These are phyloP conservation scores for Siniperca knerii DNA, from an alignment of 2,113 vertebrate genomes.

Conservation along the genomic window DNA sequence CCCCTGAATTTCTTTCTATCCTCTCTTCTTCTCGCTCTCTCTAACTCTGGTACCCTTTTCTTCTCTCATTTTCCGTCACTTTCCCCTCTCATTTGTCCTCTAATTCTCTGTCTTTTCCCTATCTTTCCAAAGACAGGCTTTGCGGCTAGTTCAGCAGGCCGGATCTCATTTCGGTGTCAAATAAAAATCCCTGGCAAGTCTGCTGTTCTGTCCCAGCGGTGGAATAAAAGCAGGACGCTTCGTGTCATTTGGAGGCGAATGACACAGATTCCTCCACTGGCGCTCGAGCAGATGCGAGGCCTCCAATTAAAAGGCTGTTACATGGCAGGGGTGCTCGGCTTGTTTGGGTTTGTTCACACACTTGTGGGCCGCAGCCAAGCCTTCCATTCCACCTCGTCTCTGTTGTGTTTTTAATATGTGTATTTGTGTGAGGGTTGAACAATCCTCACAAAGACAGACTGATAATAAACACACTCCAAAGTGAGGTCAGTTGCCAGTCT, in stretches of 20 bases:
- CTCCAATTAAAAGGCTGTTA: slow-evolving; percentile 72
- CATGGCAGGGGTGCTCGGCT: slow-evolving; percentile 19
- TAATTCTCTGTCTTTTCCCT: slow-evolving; percentile 44
- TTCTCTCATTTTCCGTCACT: slow-evolving; percentile 35
- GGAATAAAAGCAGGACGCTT: slow-evolving; percentile 61
- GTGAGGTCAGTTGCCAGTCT: slow-evolving; percentile 4
- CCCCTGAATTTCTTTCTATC: slow-evolving; percentile 18
- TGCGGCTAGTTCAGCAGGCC: slow-evolving; percentile 38
- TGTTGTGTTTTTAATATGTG: slow-evolving; percentile 25
- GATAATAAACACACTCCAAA: slow-evolving; percentile 1
- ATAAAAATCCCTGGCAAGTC: slow-evolving; percentile 62
- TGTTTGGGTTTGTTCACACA: slow-evolving; percentile 57
- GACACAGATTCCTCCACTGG: slow-evolving; percentile 66
- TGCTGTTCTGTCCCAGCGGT: slow-evolving; percentile 45
- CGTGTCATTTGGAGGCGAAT: slow-evolving; percentile 62
- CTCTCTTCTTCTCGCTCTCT: not conserved
- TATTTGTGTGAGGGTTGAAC: slow-evolving; percentile 22
- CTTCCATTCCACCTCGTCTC: slow-evolving; percentile 20
- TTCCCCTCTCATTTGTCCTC: slow-evolving; percentile 38
- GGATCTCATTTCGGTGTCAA: slow-evolving; percentile 67
- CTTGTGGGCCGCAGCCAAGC: slow-evolving; percentile 25
- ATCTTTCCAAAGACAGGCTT: slow-evolving; percentile 57
- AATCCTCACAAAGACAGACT: slow-evolving; percentile 10
- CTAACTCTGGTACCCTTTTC: not conserved
- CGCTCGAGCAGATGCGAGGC: slow-evolving; percentile 42